These are phyloP conservation scores for Eristalis intricaria DNA, from an alignment of 2,888 invertebrate species.

Conservation along the genomic window DNA sequence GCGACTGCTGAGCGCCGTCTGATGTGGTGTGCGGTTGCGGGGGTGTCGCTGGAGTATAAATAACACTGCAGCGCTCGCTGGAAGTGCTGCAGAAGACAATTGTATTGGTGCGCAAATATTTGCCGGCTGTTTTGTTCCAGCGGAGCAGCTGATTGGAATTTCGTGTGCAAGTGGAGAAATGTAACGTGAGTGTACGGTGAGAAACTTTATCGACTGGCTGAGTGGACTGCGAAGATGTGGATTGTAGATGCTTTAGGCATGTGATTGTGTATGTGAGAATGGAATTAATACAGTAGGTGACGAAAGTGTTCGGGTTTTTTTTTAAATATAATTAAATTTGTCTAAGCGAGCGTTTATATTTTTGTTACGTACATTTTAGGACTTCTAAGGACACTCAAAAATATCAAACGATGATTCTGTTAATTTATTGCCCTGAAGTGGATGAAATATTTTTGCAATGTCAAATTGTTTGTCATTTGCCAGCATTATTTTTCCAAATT, in stretches of 20 bases:
- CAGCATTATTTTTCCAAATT: no score
- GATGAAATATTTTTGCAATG: no score
- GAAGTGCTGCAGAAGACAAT: conserved; percentile 17
- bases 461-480: no score
- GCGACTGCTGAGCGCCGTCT: conserved; percentile 18
- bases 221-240: conserved; percentile 6
- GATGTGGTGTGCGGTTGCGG: conserved; percentile 32
- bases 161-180: conserved; percentile 40
- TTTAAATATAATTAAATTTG: no score
- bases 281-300: background rate
- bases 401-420: no score
- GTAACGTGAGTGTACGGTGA: background rate
- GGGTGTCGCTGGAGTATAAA: conserved; percentile 62
- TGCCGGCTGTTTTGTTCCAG: conserved; percentile 56
- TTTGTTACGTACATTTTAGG: no score
- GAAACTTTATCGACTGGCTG: background rate
- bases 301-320: background rate
- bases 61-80: conserved; percentile 39
- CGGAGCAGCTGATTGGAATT: conserved; percentile 67
- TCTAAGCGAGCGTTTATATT: no score
- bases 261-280: background rate
- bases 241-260: conserved; percentile 17
- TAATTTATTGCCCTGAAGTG: no score
- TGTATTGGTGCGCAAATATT: conserved; percentile 22
- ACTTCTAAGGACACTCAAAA: no score